phyloP scores from a whole-genome alignment of 92 coral and sea anemone species.

The Palythoa grandis region DNA sequence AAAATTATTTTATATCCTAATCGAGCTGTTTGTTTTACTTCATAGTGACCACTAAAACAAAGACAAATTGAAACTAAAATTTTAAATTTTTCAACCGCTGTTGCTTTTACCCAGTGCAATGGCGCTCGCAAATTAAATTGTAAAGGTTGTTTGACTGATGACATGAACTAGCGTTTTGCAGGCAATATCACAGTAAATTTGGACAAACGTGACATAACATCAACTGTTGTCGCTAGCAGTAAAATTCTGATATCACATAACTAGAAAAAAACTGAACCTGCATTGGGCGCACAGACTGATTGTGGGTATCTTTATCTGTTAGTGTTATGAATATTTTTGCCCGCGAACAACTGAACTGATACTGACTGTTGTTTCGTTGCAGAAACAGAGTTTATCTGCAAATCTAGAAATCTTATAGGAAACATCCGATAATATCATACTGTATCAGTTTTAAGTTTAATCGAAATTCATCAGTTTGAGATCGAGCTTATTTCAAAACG shows the following conservation, averaged over 20 bases:
- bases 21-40: background rate
- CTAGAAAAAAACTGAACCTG: slow-evolving; percentile 30
- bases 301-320: background rate
- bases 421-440: background rate
- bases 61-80: background rate
- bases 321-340: too few species aligned
- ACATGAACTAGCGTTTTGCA: slow-evolving; percentile 7
- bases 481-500: too few species aligned
- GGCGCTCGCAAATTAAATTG: background rate
- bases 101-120: slow-evolving; percentile 2
- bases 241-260: slow-evolving; percentile 6
- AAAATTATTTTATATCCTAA: too few species aligned
- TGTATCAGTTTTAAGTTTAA: background rate
- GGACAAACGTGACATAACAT: slow-evolving; percentile 9
- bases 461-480: background rate
- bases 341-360: background rate
- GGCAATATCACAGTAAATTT: slow-evolving; percentile 16
- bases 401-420: background rate
- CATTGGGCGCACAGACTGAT: slow-evolving; percentile 1
- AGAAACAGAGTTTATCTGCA: background rate
- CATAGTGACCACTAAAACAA: too few species aligned
- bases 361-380: background rate
- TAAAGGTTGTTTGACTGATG: slow-evolving; percentile 6
- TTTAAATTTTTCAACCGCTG: too few species aligned
- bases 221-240: background rate